Evolutionary conservation across 2,888 invertebrate genomes (phyloP), one percentile per base, ranked within the genome.

Genomic region (Gymnocheta viridis): DNA sequence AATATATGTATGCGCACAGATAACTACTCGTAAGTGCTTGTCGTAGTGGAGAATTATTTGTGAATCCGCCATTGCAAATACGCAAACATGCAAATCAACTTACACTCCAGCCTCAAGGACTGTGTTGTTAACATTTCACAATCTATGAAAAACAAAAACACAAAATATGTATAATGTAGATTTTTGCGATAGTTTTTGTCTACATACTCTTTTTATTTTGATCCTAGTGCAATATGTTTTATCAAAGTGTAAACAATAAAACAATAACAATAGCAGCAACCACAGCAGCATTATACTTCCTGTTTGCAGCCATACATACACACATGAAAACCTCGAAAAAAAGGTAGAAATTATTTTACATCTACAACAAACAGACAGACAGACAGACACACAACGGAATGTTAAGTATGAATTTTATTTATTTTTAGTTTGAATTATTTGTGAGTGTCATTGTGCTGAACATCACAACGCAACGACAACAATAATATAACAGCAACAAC

Each of bases 331-430:
- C 17, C 3, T 12, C 2, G 56, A 49, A 19, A 62, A 38, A 79
- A 74, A 62, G 60, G 51, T 81, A 47, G 41, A 69, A 60, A 54
- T 81, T 62, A 69, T 69, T 74, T 62, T 41, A 56, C 58, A 64
- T 64, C 19, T 44, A 29, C 51, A 66, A 56, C 44, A 64, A 32
- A 66, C n/a, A 54, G 7, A 47, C 47, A 56, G 51, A 17, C 22
- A 49, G 7, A 19, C 47, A 64, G 44, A 17, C 32, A 67, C 73
- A 54, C 77, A 51, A 78, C 29, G 81, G 84, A 84, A 84, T 84
- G 47, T 82, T 74, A 38, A 62, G 62, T n/a, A 51, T n/a, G 17
- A 77, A 27, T 77, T 82, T 66, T 64, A 67, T 82, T 29, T 77
- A 47, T 76, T 69, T 35, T 72, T 70, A 41, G 24, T 70, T 35